Conservation (phyloP, 2,797 vertebrate genomes). For the Semaprochilodus insignis region DNA sequence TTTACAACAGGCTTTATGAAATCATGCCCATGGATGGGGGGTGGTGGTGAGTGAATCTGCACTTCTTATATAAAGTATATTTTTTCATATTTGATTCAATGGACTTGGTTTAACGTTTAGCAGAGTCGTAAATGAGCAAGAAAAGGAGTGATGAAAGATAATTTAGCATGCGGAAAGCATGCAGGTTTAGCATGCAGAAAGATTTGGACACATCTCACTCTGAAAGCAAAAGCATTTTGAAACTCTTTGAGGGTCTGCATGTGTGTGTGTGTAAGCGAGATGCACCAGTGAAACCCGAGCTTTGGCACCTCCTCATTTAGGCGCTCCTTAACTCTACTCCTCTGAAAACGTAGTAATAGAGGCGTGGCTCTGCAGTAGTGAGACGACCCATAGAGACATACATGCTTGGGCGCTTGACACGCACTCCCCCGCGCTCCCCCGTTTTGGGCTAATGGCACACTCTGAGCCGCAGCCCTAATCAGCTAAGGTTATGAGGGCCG, state of each 20-base stretch:
- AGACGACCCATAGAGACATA: conserved; percentile 12
- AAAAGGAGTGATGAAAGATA: no score
- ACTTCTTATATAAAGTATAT: no score
- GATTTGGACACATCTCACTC: not conserved
- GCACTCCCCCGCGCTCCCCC: conserved; percentile 21
- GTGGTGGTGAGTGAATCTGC: no score
- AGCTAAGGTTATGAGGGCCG: conserved; percentile 66
- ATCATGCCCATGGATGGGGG: no score
- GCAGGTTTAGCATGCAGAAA: not conserved
- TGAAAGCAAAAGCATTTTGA: not conserved
- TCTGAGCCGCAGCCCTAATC: conserved; percentile 59
- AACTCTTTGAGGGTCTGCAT: conserved; percentile 12
- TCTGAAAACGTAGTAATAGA: not conserved
- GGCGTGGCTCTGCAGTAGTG: conserved; percentile 3
- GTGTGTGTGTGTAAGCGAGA: not conserved
- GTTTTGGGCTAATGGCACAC: conserved; percentile 55
- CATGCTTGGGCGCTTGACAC: conserved; percentile 40
- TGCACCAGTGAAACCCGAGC: not conserved
- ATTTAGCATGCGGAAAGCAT: no score
- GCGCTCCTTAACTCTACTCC: not conserved
- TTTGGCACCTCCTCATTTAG: conserved; percentile 20
- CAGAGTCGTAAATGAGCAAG: no score
- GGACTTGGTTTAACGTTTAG: no score
- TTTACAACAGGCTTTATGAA: no score
- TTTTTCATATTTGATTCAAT: no score